A percentile compares a stretch with the other conserved stretches of the same genome.
These are phyloP conservation scores for Thomomys bottae DNA, from an alignment of 2,113 vertebrate species.

Conservation along the genomic window DNA sequence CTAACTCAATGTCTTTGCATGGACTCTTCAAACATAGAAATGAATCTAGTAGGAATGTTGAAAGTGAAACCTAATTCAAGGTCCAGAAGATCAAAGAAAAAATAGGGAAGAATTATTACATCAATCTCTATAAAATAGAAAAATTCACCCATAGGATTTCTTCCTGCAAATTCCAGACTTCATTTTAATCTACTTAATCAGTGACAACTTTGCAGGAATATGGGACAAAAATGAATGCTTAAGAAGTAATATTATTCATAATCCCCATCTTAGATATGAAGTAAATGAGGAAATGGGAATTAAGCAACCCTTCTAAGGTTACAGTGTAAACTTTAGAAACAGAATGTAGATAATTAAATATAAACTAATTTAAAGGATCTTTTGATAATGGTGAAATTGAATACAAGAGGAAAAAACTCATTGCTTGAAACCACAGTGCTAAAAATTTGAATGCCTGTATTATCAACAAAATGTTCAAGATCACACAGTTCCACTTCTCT, in stretches of 20 bases:
- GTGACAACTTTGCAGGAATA: not conserved
- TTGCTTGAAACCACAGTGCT: not conserved
- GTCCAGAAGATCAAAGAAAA: not conserved
- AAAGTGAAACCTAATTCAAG: not conserved
- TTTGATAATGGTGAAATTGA: not conserved
- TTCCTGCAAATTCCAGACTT: not conserved
- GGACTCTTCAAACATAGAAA: not conserved
- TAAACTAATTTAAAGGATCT: too few relatives aligned
- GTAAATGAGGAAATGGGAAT: not conserved
- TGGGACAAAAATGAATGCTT: not conserved
- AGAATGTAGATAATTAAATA: not conserved
- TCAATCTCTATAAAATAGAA: not conserved
- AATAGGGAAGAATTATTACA: rapidly evolving
- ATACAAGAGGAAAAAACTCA: not conserved
- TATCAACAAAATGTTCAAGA: not conserved
- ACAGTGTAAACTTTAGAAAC: not conserved
- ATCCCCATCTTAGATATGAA: not conserved
- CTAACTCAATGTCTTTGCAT: not conserved
- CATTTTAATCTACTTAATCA: not conserved
- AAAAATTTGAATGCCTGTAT: not conserved
- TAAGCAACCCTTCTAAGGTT: not conserved
- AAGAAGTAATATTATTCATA: not conserved
- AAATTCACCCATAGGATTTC: not conserved
- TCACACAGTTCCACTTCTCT: not conserved
- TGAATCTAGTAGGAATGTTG: not conserved